Evolutionary conservation across 2,113 vertebrate species (phyloP), one percentile per base, ranked within the genome.

Genomic region (Vulpes ferrilata): DNA sequence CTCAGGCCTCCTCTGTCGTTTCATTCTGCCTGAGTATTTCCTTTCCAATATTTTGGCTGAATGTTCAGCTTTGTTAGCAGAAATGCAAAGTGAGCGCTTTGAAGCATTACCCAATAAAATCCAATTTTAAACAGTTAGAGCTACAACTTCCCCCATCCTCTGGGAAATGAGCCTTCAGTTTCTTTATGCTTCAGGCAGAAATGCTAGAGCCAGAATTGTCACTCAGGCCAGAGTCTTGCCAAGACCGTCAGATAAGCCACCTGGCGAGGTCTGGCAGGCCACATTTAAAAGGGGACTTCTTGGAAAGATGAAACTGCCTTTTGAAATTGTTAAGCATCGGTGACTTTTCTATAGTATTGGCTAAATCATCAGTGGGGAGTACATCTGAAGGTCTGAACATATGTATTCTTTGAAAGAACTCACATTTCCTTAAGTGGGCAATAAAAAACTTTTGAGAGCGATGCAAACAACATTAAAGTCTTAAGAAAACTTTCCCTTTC

Each of bases 41-140:
- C 91, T 95, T 95, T 97, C 97, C 96, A 96, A 89, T 87, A 95
- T 97, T 97, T 95, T 97, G 89, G 71, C 96, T 96, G 71, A 91
- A 94, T 74, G 81, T 82, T 97, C 93, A 80, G 95, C 86, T 98
- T 96, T 94, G 93, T 97, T 71, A 96, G 93, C 95, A 97, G 96
- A 97, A 95, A 89, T 96, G 97, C 93, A 55, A 11, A 97, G 97
- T 96, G 97, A 90, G 84, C 11, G 5, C 87, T 97, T 96, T 98
- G 96, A 98, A 97, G 86, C 88, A n/a, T 95, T 93, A 85, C 93
- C 81, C 97, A 95, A 90, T 96, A 97, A 90, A 97, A 98, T 95
- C 64, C 25, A 87, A 69, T 88, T 98, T 97, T 96, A 96, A 97
- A 92, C 95, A 80, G 82, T 87, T 84, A 83, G 74, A 48, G 76